A percentile compares a stretch with the other conserved stretches of the same genome.
These are phyloP conservation scores for Desmodus rotundus DNA, from an alignment of 2,113 vertebrate genomes.

Conservation along the genomic window DNA sequence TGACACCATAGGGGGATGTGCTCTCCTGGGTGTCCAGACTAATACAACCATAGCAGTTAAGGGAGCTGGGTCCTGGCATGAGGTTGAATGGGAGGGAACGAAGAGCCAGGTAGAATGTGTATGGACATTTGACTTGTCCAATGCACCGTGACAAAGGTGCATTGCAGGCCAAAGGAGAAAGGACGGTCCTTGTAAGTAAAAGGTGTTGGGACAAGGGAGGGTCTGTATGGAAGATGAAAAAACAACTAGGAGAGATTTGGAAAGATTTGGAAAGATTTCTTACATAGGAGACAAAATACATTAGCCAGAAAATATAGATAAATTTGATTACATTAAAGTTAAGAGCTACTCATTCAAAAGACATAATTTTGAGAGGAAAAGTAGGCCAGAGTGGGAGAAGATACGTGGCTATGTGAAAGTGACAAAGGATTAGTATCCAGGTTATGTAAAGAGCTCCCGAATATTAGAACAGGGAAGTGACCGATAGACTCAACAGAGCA, in stretches of 20 bases:
- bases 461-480: not conserved
- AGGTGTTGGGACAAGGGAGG: not conserved
- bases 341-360: not conserved
- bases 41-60: not conserved
- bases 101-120: not conserved
- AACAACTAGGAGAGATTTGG: not conserved
- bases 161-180: no score
- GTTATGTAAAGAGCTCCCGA: not conserved
- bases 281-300: not conserved
- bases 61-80: not conserved
- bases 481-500: not conserved
- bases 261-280: not conserved
- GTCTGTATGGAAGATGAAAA: not conserved
- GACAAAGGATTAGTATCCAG: not conserved
- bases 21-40: not conserved
- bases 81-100: no score
- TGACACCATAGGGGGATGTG: rapidly evolving
- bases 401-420: rapidly evolving
- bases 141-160: not conserved
- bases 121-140: not conserved
- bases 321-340: not conserved
- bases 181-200: not conserved
- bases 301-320: not conserved
- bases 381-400: not conserved
- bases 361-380: not conserved